Evolutionary conservation across 2,113 vertebrate genomes (phyloP).

Genomic region (Lota lota): DNA sequence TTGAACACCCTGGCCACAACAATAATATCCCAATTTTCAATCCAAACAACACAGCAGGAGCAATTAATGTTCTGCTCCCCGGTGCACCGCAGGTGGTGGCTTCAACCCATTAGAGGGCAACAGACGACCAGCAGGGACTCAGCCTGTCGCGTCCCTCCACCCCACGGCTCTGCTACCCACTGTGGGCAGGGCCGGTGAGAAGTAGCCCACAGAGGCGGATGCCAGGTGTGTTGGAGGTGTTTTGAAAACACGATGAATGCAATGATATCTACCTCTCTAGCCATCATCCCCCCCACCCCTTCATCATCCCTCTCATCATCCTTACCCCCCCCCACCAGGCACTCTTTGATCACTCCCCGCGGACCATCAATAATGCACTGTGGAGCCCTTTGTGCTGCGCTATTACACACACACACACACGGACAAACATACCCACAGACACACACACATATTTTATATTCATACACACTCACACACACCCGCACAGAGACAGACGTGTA

Average conservation of each 20-base stretch:
- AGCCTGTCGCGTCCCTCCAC: too few species aligned
- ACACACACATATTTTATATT: not conserved
- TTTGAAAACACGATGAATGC: too few species aligned
- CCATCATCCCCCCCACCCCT: too few species aligned
- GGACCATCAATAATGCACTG: slow-evolving; percentile 70
- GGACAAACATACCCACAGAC: slow-evolving; percentile 16
- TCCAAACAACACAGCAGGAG: not conserved
- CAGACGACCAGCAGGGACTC: too few species aligned
- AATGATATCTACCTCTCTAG: too few species aligned
- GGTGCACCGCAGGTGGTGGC: too few species aligned
- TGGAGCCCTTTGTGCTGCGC: slow-evolving; percentile 36
- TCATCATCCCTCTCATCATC: slow-evolving; percentile 28
- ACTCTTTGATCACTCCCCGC: slow-evolving; percentile 61
- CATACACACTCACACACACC: slow-evolving; percentile 5
- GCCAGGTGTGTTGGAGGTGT: too few species aligned
- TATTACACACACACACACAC: slow-evolving; percentile 26
- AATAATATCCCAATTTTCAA: not conserved
- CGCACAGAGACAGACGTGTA: not conserved
- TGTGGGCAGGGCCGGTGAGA: too few species aligned
- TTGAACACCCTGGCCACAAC: not conserved
- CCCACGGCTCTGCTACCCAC: too few species aligned
- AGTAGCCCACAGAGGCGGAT: too few species aligned
- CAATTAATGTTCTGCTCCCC: too few species aligned
- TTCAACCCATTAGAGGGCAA: too few species aligned
- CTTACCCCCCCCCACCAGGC: slow-evolving; percentile 37